Evolutionary conservation across 2,888 invertebrate genomes (phyloP), one percentile per base, ranked within the genome.

Genomic region (Drosophila differens): DNA sequence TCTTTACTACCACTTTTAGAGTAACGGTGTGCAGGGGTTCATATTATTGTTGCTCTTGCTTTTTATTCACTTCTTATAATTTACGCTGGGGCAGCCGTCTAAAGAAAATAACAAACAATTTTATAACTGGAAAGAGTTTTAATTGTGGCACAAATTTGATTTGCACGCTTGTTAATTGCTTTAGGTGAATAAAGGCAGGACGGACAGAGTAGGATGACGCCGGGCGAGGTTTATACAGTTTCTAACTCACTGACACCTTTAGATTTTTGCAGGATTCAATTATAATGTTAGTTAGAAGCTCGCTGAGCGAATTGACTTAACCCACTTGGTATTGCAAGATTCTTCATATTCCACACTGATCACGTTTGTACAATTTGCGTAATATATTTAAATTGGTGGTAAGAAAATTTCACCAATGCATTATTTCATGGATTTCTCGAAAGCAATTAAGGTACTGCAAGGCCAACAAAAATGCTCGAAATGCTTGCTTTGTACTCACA

Each of bases 121-220:
- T 78, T 71, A 44, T 64, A 79, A 72, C 66, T 69, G 74, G 70
- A 67, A 57, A 69, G 73, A 79, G 82, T 84, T 90, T 83, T 87
- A 90, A 90, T 87, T 89, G 83, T 89, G 78, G 80, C 82, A 84
- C 77, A 83, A 85, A 90, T 86, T 89, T 83, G 75, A 86, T 90
- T 87, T 86, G 76, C 72, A 74, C 75, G 76, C 82, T 77, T 79
- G 76, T 78, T 89, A 80, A 83, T 86, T 75, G 71, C 76, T 73
- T 39, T 39, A 39, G 30, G 35, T 47, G 49, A 41, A 47, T 25
- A 25, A 22, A 35, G n/a, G 32, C 14, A 52, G 52, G 19, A 54
- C 30, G 33, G 55, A 22, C 35, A 0, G 47, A 16, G 16, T 4
- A 16, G 22, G 22, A 25, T 60, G 35, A 28, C 9, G 35, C 7